Evolutionary conservation across 2,888 invertebrate species (phyloP).

Genomic region (Parnassius apollo): DNA sequence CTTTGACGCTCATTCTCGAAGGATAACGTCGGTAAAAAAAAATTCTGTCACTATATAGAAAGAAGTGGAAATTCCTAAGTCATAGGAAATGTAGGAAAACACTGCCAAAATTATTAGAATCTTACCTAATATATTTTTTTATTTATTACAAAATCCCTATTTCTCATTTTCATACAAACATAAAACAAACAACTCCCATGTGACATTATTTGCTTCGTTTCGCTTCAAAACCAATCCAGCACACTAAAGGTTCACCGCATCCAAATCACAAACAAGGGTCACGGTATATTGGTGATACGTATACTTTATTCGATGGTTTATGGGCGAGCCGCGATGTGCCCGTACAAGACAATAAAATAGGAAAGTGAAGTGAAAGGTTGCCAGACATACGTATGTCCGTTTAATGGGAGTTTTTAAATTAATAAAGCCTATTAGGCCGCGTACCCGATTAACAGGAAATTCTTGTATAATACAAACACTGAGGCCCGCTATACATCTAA

Average conservation of each 20-base stretch:
- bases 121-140: too few relatives aligned
- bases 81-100: too few relatives aligned
- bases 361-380: constrained; percentile 49
- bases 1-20: too few relatives aligned
- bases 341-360: constrained; percentile 55
- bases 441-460: constrained; percentile 20
- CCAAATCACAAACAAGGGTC: constrained; percentile 27
- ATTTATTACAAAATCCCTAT: too few relatives aligned
- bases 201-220: background rate
- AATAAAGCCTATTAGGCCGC: constrained; percentile 22
- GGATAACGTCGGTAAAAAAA: too few relatives aligned
- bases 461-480: constrained; percentile 8
- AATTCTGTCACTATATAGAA: too few relatives aligned
- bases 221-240: constrained; percentile 9
- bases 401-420: constrained; percentile 23
- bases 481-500: background rate
- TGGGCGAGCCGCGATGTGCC: constrained; percentile 48
- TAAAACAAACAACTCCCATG: background rate
- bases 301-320: constrained; percentile 55
- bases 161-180: background rate
- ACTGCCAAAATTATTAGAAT: too few relatives aligned
- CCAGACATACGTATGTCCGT: constrained; percentile 21
- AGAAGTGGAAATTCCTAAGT: too few relatives aligned
- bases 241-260: constrained; percentile 6
- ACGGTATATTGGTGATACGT: constrained; percentile 30